Conservation (phyloP, 2,797 vertebrate species). For the Lates japonicus region DNA sequence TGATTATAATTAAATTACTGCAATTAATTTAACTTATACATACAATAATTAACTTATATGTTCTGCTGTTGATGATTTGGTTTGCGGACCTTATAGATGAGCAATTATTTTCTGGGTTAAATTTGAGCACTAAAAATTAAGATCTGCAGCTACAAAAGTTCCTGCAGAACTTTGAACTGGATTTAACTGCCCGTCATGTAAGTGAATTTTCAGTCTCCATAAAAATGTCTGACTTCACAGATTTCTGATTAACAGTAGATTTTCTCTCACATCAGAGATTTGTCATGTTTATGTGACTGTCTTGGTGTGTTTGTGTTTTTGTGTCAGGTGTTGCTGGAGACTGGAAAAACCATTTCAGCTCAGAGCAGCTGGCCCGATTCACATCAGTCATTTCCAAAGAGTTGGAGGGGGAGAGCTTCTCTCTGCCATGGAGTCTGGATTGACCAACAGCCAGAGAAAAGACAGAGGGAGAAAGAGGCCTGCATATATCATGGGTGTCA, state of each 20-base stretch:
- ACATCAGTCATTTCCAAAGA: conserved; percentile 64
- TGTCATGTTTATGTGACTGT: conserved; percentile 8
- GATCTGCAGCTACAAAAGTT: neutral
- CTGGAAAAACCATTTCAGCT: conserved; percentile 79
- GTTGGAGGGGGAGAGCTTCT: conserved; percentile 63
- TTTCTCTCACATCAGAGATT: neutral
- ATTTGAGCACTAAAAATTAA: neutral
- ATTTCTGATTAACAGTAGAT: neutral
- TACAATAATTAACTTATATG: neutral
- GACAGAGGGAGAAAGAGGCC: neutral
- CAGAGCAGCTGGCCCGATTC: conserved; percentile 68
- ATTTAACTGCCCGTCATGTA: neutral
- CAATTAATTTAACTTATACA: neutral
- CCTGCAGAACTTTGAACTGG: too few species aligned
- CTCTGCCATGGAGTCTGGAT: conserved; percentile 69
- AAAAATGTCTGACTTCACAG: too few species aligned
- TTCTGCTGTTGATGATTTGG: neutral
- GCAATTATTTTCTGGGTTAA: neutral
- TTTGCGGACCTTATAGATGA: neutral
- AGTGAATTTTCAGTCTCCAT: too few species aligned
- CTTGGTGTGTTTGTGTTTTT: conserved; percentile 32
- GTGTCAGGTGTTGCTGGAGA: conserved; percentile 72
- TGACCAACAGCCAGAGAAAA: conserved; percentile 23
- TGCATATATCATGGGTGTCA: neutral
- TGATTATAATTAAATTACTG: neutral